Conservation (phyloP, 2,113 vertebrate genomes). For the Rhynchomys soricoides region DNA sequence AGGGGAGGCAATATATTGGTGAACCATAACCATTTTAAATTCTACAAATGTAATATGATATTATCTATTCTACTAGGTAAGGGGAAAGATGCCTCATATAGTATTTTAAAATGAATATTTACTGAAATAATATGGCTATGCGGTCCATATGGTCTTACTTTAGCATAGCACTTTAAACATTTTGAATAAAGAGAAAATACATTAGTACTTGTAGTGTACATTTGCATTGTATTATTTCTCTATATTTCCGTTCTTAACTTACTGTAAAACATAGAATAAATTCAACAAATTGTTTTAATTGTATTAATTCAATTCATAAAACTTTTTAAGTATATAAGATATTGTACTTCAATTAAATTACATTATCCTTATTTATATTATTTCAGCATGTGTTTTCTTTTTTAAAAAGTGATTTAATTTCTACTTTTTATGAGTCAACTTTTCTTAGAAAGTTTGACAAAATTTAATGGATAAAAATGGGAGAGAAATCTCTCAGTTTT, state of each 20-base stretch:
- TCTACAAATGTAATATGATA: not conserved
- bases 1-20: fast-evolving
- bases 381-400: too few relatives aligned
- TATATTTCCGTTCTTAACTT: not conserved
- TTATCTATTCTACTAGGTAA: not conserved
- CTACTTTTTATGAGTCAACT: not conserved
- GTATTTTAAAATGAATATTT: not conserved
- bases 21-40: not conserved
- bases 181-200: not conserved
- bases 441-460: not conserved
- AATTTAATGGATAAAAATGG: not conserved
- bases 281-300: not conserved
- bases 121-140: not conserved
- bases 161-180: not conserved
- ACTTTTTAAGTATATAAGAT: not conserved
- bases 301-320: not conserved
- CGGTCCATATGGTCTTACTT: not conserved
- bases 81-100: not conserved
- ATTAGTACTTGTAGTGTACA: not conserved
- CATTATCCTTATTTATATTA: not conserved
- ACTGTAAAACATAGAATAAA: not conserved
- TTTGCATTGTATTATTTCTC: not conserved
- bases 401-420: not conserved
- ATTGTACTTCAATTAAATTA: not conserved
- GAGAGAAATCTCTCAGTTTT: not conserved